A percentile compares a stretch with the other conserved stretches of the same genome.
Conservation (phyloP, 2,113 vertebrate species). For the Periophthalmus modestus region DNA sequence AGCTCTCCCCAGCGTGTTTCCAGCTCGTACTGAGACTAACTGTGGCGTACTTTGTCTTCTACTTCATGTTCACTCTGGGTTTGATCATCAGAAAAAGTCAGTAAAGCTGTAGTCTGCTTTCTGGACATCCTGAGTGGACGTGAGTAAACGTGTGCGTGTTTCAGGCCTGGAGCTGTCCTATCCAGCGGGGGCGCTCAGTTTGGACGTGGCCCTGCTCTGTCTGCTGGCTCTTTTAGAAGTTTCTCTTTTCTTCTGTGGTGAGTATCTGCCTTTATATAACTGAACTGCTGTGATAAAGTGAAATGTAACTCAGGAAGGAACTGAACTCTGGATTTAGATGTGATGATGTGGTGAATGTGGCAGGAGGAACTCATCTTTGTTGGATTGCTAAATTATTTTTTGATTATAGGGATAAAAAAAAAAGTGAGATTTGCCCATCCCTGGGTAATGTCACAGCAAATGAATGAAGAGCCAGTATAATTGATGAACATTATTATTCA, state of each 20-base stretch:
- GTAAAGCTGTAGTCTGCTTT: constrained; percentile 39
- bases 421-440: too few relatives aligned
- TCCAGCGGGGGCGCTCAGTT: constrained; percentile 67
- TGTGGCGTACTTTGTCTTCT: constrained; percentile 72
- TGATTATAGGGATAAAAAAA: too few relatives aligned
- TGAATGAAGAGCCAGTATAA: too few relatives aligned
- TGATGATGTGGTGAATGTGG: too few relatives aligned
- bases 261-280: constrained; percentile 9
- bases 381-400: too few relatives aligned
- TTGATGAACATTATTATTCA: too few relatives aligned
- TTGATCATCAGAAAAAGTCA: constrained; percentile 86
- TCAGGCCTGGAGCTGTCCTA: constrained; percentile 84
- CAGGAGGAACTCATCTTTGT: too few relatives aligned
- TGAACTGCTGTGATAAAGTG: too few relatives aligned
- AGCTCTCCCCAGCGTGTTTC: constrained; percentile 82
- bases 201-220: constrained; percentile 80
- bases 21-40: constrained; percentile 80
- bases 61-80: constrained; percentile 79
- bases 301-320: too few relatives aligned
- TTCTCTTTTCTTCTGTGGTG: constrained; percentile 77
- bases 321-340: too few relatives aligned
- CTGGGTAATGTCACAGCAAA: too few relatives aligned
- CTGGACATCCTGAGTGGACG: neutral
- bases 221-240: constrained; percentile 79
- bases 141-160: constrained; percentile 18